These are phyloP conservation scores for Augochlorella aurata DNA, from an alignment of 2,888 invertebrate genomes.

Conservation along the genomic window DNA sequence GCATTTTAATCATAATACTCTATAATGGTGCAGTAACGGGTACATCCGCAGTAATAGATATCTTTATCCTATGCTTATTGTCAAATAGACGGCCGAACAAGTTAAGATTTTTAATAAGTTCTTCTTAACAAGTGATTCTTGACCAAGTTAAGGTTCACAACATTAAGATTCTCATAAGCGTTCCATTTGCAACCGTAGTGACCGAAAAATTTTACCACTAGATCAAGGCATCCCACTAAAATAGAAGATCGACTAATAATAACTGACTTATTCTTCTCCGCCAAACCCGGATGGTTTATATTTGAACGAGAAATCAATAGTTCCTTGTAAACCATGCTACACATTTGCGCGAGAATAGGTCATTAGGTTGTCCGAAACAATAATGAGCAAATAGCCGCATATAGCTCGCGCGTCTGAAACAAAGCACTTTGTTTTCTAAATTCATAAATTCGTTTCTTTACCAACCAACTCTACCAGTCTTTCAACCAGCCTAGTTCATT, in stretches of 20 bases:
- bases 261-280: not conserved
- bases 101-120: too few relatives aligned
- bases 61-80: too few relatives aligned
- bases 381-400: not conserved
- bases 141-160: too few relatives aligned
- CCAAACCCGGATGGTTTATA: conserved; percentile 3
- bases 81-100: too few relatives aligned
- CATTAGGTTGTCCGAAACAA: not conserved
- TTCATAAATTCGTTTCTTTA: too few relatives aligned
- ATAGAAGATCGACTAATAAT: not conserved
- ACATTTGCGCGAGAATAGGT: not conserved
- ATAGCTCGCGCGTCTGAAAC: not conserved
- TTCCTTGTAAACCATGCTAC: not conserved
- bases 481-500: too few relatives aligned
- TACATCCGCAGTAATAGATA: too few relatives aligned
- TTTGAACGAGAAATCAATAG: not conserved
- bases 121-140: too few relatives aligned
- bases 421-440: not conserved
- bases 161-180: not conserved
- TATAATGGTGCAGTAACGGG: too few relatives aligned
- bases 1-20: too few relatives aligned
- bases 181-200: not conserved
- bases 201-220: not conserved
- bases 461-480: too few relatives aligned
- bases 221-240: not conserved